A percentile compares a stretch with the other conserved stretches of the same genome.
phyloP scores from a whole-genome alignment of 2,113 vertebrate genomes.

The Oxyura jamaicensis region DNA sequence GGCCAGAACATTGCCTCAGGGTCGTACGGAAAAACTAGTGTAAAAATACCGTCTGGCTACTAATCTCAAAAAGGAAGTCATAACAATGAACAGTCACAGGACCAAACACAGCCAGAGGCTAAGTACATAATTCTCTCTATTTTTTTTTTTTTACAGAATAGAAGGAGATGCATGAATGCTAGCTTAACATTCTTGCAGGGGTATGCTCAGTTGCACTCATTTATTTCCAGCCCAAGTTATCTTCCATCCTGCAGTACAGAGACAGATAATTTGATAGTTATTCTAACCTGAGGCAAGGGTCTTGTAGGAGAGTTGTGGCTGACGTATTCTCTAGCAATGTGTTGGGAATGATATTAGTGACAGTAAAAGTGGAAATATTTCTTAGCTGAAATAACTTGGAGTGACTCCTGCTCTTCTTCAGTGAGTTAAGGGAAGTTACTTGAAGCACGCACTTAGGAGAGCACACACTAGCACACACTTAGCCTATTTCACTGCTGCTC shows the following conservation, averaged over 20 bases:
- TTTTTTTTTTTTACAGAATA: not conserved
- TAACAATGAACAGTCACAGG: not conserved
- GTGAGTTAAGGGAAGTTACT: not conserved
- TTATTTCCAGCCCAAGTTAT: not conserved
- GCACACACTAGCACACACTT: not conserved
- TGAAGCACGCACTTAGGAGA: not conserved
- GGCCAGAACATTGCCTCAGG: not conserved
- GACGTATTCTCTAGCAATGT: not conserved
- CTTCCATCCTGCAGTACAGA: not conserved
- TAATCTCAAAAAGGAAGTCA: not conserved
- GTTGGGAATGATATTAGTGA: not conserved
- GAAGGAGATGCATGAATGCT: not conserved
- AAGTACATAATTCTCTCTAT: not conserved
- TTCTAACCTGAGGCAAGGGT: conserved; percentile 43
- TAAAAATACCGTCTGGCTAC: not conserved
- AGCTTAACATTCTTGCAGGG: not conserved
- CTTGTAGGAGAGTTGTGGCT: not conserved
- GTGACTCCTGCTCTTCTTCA: not conserved
- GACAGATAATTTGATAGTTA: conserved; percentile 6
- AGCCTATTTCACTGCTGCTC: not conserved
- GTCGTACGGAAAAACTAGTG: not conserved
- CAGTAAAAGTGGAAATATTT: not conserved
- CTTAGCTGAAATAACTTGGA: conserved; percentile 23
- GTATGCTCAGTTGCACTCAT: not conserved
- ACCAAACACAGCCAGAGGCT: not conserved